phyloP scores from a whole-genome alignment of 2,113 vertebrate genomes.

The Telmatochromis sp. region DNA sequence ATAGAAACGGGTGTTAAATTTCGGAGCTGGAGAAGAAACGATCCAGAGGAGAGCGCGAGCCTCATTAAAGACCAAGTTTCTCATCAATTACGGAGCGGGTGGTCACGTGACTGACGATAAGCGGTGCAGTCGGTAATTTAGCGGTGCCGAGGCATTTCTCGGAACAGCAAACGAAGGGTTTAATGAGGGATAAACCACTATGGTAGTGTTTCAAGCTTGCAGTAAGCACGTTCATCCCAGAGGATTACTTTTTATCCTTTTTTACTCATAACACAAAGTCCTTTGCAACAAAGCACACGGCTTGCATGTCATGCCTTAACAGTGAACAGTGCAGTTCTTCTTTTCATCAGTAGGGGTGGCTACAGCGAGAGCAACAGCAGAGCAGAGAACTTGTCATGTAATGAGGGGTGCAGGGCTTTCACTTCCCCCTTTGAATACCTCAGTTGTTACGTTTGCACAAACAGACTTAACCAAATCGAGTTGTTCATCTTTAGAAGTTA shows the following conservation, averaged over 20 bases:
- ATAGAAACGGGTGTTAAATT: conserved; percentile 53
- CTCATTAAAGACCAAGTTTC: neutral
- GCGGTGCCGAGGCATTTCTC: neutral
- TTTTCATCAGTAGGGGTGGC: neutral
- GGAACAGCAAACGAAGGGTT: neutral
- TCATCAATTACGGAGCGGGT: neutral
- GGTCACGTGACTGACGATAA: neutral
- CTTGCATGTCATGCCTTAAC: neutral
- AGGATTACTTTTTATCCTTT: neutral
- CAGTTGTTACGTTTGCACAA: neutral
- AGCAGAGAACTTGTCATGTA: neutral
- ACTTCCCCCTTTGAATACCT: neutral
- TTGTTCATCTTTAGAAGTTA: neutral
- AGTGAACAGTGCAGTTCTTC: neutral
- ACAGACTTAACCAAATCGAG: neutral
- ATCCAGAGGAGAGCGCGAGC: neutral
- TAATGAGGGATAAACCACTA: neutral
- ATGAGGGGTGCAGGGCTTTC: neutral
- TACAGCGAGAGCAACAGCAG: neutral
- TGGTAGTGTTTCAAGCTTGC: neutral
- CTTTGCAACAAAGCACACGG: neutral
- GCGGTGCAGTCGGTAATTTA: neutral
- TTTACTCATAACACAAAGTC: neutral
- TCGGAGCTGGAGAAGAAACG: neutral
- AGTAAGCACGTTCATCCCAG: neutral